phyloP scores from a whole-genome alignment of 2,888 invertebrate genomes.

The Polydesmus complanatus region DNA sequence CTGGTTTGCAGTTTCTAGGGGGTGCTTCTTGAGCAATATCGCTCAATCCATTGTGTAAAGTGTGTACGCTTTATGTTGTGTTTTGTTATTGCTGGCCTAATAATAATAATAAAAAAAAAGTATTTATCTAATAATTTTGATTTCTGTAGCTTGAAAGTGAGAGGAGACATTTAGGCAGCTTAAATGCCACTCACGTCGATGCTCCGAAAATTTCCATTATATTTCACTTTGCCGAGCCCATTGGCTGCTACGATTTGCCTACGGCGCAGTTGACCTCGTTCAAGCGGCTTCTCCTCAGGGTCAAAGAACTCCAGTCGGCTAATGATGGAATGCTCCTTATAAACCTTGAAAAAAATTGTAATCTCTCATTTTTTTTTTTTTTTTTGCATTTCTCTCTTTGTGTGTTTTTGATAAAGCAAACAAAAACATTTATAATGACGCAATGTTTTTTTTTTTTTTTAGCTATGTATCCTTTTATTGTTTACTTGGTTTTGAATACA shows the following conservation, averaged over 20 bases:
- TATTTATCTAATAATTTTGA: neutral
- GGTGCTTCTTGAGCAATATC: too few species aligned
- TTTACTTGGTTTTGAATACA: constrained; percentile 78
- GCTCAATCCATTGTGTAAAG: too few species aligned
- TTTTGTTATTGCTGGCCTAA: too few species aligned
- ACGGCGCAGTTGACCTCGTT: constrained; percentile 61
- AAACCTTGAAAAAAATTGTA: constrained; percentile 17
- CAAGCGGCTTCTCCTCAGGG: constrained; percentile 41
- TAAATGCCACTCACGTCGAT: constrained; percentile 56
- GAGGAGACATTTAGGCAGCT: neutral
- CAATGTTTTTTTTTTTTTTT: constrained; percentile 17
- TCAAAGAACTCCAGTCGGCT: constrained; percentile 14
- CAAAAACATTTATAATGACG: too few species aligned
- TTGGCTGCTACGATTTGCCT: constrained; percentile 33
- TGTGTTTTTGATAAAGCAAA: constrained; percentile 77
- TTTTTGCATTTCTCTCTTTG: constrained; percentile 85
- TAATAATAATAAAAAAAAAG: too few species aligned
- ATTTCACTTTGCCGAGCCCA: constrained; percentile 75
- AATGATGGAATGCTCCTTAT: constrained; percentile 16
- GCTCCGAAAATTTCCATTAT: constrained; percentile 78
- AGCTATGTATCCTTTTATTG: constrained; percentile 84
- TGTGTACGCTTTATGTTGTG: too few species aligned
- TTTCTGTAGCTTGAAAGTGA: neutral
- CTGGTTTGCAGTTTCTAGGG: too few species aligned
- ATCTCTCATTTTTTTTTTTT: constrained; percentile 37